Evolutionary conservation across 2,113 vertebrate genomes (phyloP).

Genomic region (Cyanocitta stelleri): DNA sequence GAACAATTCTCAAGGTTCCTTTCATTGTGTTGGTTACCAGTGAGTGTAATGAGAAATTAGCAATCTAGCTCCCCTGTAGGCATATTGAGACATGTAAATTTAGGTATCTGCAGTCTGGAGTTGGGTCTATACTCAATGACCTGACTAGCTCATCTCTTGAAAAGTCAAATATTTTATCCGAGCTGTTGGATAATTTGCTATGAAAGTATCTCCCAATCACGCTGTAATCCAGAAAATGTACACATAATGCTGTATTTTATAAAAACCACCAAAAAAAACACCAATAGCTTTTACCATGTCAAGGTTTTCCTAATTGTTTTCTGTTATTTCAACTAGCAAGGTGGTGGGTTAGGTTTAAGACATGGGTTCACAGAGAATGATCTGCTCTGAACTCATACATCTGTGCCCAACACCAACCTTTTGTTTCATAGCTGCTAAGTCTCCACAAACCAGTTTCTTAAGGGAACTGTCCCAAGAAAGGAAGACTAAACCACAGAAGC

Average conservation of each 20-base stretch:
- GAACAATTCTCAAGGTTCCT: not conserved
- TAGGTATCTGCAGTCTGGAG: not conserved
- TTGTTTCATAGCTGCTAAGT: not conserved
- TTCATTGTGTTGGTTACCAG: not conserved
- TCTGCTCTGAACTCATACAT: not conserved
- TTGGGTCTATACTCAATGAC: not conserved
- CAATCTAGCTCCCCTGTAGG: not conserved
- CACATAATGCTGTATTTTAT: not conserved
- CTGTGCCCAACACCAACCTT: not conserved
- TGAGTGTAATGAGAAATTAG: not conserved
- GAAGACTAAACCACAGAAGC: not conserved
- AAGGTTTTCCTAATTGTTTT: not conserved
- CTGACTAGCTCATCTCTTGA: not conserved
- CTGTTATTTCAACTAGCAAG: not conserved
- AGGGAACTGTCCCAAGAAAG: not conserved
- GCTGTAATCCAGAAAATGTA: not conserved
- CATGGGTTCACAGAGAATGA: fast-evolving
- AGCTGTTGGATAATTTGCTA: not conserved
- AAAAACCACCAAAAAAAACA: not conserved
- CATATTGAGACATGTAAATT: not conserved
- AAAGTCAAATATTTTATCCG: not conserved
- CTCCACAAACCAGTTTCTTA: not conserved
- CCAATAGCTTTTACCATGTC: not conserved
- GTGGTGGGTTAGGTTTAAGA: not conserved
- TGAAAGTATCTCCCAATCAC: not conserved